These are phyloP conservation scores for Gymnobelideus leadbeateri DNA, from an alignment of 2,113 vertebrate species.

Conservation along the genomic window DNA sequence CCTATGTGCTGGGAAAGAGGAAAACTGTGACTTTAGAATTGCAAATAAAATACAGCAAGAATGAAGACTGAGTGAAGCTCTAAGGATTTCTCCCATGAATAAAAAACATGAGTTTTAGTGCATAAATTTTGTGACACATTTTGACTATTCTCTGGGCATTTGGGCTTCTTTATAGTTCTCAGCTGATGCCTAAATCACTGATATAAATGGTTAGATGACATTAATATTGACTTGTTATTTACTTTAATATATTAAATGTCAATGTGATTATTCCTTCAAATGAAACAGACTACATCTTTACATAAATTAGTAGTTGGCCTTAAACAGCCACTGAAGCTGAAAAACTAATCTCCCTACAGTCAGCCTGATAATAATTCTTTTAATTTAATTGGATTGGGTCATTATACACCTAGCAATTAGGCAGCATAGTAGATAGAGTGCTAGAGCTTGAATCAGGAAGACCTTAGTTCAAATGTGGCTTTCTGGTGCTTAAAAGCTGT, in stretches of 20 bases:
- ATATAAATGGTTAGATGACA: background rate
- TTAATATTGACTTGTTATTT: background rate
- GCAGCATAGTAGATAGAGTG: too few species aligned
- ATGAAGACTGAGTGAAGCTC: background rate
- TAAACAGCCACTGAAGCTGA: too few species aligned
- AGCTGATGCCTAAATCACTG: background rate
- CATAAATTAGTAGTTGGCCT: background rate
- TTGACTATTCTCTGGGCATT: background rate
- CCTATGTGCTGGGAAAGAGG: too few species aligned
- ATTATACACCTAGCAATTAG: too few species aligned
- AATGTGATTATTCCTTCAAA: background rate
- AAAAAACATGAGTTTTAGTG: background rate
- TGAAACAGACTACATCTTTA: background rate
- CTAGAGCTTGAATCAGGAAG: too few species aligned
- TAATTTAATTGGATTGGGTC: too few species aligned
- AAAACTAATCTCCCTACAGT: too few species aligned
- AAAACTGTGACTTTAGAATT: too few species aligned
- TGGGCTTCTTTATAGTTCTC: background rate
- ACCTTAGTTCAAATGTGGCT: too few species aligned
- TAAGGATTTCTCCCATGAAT: background rate
- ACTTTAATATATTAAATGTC: background rate
- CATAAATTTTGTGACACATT: background rate
- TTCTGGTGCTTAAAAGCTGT: too few species aligned
- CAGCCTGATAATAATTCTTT: too few species aligned
- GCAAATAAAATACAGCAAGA: background rate